phyloP scores from a whole-genome alignment of 2,797 vertebrate genomes.

The Nasua narica region DNA sequence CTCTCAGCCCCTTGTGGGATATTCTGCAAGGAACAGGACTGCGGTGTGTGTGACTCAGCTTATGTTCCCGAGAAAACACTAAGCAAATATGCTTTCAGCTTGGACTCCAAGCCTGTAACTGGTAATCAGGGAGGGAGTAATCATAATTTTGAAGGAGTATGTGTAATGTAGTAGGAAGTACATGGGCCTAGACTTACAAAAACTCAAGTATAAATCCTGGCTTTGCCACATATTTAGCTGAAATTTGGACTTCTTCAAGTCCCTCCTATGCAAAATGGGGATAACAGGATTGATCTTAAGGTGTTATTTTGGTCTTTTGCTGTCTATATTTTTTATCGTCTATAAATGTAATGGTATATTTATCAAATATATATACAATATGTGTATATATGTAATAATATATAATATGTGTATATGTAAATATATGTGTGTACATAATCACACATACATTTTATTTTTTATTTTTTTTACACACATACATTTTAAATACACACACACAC shows the following conservation, averaged over 20 bases:
- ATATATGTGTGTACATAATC: background rate
- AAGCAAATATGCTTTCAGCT: background rate
- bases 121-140: background rate
- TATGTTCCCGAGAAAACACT: background rate
- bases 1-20: background rate
- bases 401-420: background rate
- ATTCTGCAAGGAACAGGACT: background rate
- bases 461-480: no score
- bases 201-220: background rate
- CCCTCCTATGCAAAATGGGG: background rate
- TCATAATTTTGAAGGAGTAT: background rate
- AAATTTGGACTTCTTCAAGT: background rate
- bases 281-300: background rate
- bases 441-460: background rate
- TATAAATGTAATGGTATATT: background rate
- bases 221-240: background rate
- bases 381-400: background rate
- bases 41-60: background rate
- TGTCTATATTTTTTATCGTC: background rate
- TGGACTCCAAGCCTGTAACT: background rate
- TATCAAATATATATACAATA: background rate
- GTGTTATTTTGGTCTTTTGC: background rate
- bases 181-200: background rate
- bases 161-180: background rate
- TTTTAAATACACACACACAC: background rate